These are phyloP conservation scores for Perodicticus potto DNA, from an alignment of 2,797 vertebrate species.

Conservation along the genomic window DNA sequence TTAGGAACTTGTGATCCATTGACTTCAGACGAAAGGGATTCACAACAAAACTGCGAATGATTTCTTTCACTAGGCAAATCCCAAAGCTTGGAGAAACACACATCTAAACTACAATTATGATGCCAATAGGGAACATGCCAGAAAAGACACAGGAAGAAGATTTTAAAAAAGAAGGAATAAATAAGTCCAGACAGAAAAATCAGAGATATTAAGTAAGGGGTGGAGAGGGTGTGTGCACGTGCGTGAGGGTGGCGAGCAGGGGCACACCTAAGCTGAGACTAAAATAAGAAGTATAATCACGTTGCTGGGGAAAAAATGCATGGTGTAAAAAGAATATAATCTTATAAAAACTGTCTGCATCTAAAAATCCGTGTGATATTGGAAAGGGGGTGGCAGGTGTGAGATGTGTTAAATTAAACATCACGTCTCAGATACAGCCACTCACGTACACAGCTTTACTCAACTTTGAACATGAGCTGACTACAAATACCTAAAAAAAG, in stretches of 20 bases:
- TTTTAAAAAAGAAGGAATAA: background rate
- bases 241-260: no score
- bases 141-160: background rate
- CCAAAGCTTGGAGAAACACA: background rate
- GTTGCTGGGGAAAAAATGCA: background rate
- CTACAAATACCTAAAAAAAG: background rate
- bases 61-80: background rate
- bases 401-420: constrained; percentile 7
- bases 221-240: background rate
- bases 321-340: background rate
- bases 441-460: background rate
- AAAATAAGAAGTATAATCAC: background rate
- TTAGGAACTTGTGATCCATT: background rate
- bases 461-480: constrained; percentile 5
- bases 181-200: background rate
- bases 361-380: background rate
- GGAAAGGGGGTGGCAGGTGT: background rate
- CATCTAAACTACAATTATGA: background rate
- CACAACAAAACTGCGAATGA: background rate
- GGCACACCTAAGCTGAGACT: background rate
- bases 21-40: background rate
- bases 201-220: background rate
- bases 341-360: background rate
- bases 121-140: background rate
- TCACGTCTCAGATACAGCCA: background rate